Evolutionary conservation across 2,797 vertebrate species (phyloP).

Genomic region (Crocodylus rhombifer): DNA sequence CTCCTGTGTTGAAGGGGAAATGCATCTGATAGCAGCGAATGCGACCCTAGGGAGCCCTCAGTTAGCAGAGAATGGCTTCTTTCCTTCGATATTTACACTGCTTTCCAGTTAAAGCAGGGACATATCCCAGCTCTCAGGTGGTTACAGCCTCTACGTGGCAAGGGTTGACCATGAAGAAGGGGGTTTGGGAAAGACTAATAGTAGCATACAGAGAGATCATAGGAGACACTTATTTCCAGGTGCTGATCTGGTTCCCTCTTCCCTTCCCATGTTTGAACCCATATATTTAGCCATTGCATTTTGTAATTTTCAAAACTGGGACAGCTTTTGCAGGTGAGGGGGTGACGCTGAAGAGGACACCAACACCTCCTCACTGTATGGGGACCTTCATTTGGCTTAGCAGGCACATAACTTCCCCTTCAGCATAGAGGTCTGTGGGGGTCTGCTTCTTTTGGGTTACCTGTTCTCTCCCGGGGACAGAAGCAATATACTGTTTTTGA

Average conservation of each 20-base stretch:
- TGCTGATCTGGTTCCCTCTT: conserved; percentile 16
- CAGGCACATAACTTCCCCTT: background rate
- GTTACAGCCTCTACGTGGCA: conserved; percentile 60
- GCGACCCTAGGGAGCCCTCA: conserved; percentile 46
- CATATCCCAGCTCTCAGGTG: conserved; percentile 55
- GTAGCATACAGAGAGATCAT: background rate
- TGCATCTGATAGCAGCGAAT: conserved; percentile 32
- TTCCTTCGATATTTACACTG: conserved; percentile 32
- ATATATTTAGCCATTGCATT: conserved; percentile 16
- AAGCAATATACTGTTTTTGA: conserved; percentile 58
- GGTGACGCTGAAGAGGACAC: background rate
- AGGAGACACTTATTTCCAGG: background rate
- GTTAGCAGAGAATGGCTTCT: conserved; percentile 48
- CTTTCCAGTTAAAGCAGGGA: conserved; percentile 71
- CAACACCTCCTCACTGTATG: background rate
- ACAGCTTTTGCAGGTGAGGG: background rate
- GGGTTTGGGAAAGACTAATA: conserved; percentile 38
- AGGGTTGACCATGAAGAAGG: conserved; percentile 47
- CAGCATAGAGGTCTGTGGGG: conserved; percentile 56
- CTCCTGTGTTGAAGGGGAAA: conserved; percentile 25
- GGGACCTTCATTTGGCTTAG: background rate
- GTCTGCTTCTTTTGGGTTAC: conserved; percentile 55
- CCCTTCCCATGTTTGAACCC: background rate
- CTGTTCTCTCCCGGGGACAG: conserved; percentile 46
- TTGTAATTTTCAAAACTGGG: conserved; percentile 23